A percentile compares a stretch with the other conserved stretches of the same genome.
Evolutionary conservation across 2,888 invertebrate genomes (phyloP).

Genomic region (Branchipolynoe longqiensis): DNA sequence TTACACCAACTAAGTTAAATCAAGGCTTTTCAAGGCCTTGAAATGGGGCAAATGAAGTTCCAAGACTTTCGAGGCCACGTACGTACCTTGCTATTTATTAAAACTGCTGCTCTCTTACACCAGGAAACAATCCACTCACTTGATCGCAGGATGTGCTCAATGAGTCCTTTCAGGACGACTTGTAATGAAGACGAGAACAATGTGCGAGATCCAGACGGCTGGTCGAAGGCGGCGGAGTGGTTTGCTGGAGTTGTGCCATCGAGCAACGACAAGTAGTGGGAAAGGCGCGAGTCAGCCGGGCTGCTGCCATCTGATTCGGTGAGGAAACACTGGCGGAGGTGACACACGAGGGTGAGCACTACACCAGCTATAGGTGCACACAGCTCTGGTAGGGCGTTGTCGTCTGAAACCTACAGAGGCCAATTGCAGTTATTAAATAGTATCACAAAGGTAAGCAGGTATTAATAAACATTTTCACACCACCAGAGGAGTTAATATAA

Average conservation of each 20-base stretch:
- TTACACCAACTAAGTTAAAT: too few species aligned
- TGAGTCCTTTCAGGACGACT: slow-evolving; percentile 85
- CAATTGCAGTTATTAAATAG: too few species aligned
- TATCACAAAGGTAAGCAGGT: too few species aligned
- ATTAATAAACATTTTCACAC: too few species aligned
- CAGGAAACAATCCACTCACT: too few species aligned
- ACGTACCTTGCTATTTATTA: too few species aligned
- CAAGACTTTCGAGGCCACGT: too few species aligned
- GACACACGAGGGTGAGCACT: slow-evolving; percentile 89
- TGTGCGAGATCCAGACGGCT: slow-evolving; percentile 74
- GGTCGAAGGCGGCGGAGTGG: slow-evolving; percentile 65
- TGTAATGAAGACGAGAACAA: slow-evolving; percentile 80
- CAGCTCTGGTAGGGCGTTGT: slow-evolving; percentile 89
- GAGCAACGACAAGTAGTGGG: slow-evolving; percentile 85
- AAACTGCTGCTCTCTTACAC: too few species aligned
- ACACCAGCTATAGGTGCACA: slow-evolving; percentile 91
- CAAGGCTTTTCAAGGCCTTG: too few species aligned
- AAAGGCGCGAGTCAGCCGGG: background rate
- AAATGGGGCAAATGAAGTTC: too few species aligned
- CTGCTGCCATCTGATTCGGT: slow-evolving; percentile 63
- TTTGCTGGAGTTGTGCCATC: slow-evolving; percentile 67
- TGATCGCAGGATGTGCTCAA: slow-evolving; percentile 91
- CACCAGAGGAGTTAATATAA: too few species aligned
- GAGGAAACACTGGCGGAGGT: slow-evolving; percentile 85
- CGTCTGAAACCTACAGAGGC: slow-evolving; percentile 80